Evolutionary conservation across 1,140 invertebrate genomes (phyloP).

Genomic region (Ditylenchus dipsaci): DNA sequence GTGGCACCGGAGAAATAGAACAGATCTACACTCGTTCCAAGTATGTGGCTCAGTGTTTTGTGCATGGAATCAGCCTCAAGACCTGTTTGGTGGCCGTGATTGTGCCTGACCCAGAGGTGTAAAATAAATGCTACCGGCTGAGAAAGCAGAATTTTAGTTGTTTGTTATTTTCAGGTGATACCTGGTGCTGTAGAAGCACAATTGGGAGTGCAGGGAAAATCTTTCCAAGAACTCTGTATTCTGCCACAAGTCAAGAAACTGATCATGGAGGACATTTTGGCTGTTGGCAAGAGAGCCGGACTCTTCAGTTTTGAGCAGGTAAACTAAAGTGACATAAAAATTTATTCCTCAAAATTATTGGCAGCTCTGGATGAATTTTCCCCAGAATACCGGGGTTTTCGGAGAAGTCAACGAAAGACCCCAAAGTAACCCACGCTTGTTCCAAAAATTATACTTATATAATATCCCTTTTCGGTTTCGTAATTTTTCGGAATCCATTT

Average conservation of each 20-base stretch:
- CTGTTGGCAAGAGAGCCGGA: conserved; percentile 78
- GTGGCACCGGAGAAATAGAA: conserved; percentile 66
- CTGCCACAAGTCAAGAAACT: conserved; percentile 77
- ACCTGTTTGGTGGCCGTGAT: conserved; percentile 88
- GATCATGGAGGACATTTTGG: conserved; percentile 80
- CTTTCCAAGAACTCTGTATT: conserved; percentile 79
- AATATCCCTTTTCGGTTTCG: no score
- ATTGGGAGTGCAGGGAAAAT: conserved; percentile 64
- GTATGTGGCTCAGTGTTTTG: conserved; percentile 61
- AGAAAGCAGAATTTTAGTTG: no score
- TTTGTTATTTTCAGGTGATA: no score
- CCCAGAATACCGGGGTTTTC: no score
- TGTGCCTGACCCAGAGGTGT: conserved; percentile 84
- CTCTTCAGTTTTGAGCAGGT: conserved; percentile 93
- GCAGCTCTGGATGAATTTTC: no score
- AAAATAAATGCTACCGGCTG: no score
- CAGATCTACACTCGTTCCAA: conserved; percentile 61
- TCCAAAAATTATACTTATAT: no score
- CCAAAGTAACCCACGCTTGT: no score
- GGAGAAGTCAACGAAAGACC: no score
- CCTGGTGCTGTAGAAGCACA: conserved; percentile 14
- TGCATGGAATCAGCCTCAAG: conserved; percentile 66
- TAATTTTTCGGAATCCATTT: no score
- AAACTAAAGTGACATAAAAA: no score
- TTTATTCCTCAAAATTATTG: no score